Percentiles rank a stretch among this genome's conserved stretches.
phyloP scores from a whole-genome alignment of 2,888 invertebrate species.

The Drosophila meridionalis region DNA sequence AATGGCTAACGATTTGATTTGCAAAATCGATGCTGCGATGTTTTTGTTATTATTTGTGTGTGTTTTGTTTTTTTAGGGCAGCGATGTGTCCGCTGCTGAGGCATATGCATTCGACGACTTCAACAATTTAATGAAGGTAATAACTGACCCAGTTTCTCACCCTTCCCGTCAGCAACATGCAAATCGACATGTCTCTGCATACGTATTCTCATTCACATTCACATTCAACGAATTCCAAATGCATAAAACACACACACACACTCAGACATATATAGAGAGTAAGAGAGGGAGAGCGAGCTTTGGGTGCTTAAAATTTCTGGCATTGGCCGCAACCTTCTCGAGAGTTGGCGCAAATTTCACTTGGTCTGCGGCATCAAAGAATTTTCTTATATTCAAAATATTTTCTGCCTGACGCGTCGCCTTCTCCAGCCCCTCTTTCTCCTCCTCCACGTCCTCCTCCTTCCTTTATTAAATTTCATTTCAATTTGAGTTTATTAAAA shows the following conservation, averaged over 20 bases:
- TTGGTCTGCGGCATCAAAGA: conserved; percentile 64
- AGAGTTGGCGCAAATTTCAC: conserved; percentile 48
- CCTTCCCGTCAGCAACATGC: conserved; percentile 15
- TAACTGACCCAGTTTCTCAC: conserved; percentile 67
- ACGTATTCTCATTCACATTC: conserved; percentile 50
- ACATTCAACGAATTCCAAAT: conserved; percentile 60
- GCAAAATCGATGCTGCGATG: conserved; percentile 27
- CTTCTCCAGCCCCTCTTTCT: neutral
- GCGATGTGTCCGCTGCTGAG: conserved; percentile 88
- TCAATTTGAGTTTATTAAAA: conserved; percentile 50
- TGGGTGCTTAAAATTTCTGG: conserved; percentile 20
- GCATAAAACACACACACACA: conserved; percentile 31
- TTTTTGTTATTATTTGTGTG: neutral
- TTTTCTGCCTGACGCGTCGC: conserved; percentile 24
- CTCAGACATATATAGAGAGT: neutral
- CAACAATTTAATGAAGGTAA: conserved; percentile 88
- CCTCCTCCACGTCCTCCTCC: neutral
- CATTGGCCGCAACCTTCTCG: conserved; percentile 61
- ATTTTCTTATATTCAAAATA: conserved; percentile 59
- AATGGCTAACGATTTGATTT: conserved; percentile 31
- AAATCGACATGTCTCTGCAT: conserved; percentile 43
- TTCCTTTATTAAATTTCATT: conserved; percentile 49
- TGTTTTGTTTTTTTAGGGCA: conserved; percentile 85
- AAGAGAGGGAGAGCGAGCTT: neutral
- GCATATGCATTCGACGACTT: conserved; percentile 88